phyloP scores from a whole-genome alignment of 2,113 vertebrate genomes.

The Columba livia region DNA sequence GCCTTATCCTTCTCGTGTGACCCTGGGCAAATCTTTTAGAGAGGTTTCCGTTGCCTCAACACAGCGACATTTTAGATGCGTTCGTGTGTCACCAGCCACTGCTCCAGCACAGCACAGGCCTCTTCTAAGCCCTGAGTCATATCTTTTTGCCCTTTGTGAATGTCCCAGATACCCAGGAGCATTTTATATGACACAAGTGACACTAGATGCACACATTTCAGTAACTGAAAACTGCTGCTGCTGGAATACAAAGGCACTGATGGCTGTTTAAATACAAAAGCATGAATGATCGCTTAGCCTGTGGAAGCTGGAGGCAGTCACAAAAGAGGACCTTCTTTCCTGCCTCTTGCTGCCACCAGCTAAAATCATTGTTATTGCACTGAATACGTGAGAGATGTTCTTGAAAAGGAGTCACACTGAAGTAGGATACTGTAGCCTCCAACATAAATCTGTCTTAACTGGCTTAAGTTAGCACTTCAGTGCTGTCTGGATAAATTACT shows the following conservation, averaged over 20 bases:
- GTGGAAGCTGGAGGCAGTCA: slow-evolving; percentile 46
- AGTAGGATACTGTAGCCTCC: neutral
- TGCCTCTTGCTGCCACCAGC: slow-evolving; percentile 45
- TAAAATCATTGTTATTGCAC: neutral
- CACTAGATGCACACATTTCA: neutral
- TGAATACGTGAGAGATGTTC: neutral
- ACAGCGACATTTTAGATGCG: neutral
- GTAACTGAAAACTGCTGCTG: neutral
- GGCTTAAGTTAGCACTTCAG: neutral
- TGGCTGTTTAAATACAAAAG: neutral
- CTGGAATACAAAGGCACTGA: neutral
- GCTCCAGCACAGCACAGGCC: neutral
- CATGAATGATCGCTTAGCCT: neutral
- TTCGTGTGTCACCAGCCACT: neutral
- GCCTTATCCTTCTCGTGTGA: neutral
- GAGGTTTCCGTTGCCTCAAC: neutral
- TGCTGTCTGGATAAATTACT: neutral
- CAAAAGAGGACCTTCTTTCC: slow-evolving; percentile 45
- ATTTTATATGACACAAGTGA: neutral
- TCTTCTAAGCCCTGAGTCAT: neutral
- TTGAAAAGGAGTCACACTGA: neutral
- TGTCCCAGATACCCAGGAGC: neutral
- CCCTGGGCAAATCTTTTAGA: neutral
- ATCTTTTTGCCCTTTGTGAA: neutral
- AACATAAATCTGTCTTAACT: neutral